phyloP scores from a whole-genome alignment of 2,888 invertebrate genomes.

The Polymixis lichenea region DNA sequence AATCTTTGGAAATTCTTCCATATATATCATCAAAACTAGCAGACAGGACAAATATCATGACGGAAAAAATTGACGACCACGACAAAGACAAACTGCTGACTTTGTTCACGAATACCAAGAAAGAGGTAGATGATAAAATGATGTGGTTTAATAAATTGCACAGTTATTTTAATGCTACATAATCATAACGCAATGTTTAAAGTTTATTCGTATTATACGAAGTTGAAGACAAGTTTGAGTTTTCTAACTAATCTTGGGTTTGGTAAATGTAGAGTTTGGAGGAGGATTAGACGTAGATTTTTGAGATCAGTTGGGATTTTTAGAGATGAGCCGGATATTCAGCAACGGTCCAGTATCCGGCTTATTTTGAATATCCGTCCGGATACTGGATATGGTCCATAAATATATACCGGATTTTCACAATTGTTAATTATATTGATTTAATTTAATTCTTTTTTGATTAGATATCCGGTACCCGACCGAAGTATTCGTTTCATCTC shows the following conservation, averaged over 20 bases:
- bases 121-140: constrained; percentile 44
- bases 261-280: background rate
- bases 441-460: background rate
- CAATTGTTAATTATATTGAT: background rate
- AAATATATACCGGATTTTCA: too few species aligned
- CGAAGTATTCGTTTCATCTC: background rate
- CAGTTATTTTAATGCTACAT: constrained; percentile 22
- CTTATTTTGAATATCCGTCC: background rate
- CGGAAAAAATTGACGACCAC: background rate
- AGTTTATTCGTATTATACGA: background rate
- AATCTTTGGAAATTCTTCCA: constrained; percentile 4
- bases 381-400: background rate
- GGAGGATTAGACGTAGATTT: background rate
- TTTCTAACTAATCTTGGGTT: constrained; percentile 16
- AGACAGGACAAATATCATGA: background rate
- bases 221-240: constrained; percentile 1
- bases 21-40: background rate
- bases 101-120: constrained; percentile 25
- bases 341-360: constrained; percentile 9
- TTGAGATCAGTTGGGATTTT: background rate
- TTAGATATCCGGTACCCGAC: background rate
- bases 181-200: background rate
- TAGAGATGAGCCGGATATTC: background rate
- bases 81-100: constrained; percentile 2
- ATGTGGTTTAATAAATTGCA: constrained; percentile 14